Evolutionary conservation across 2,797 vertebrate species (phyloP), one percentile per base, ranked within the genome.

Genomic region (Acridotheres tristis): DNA sequence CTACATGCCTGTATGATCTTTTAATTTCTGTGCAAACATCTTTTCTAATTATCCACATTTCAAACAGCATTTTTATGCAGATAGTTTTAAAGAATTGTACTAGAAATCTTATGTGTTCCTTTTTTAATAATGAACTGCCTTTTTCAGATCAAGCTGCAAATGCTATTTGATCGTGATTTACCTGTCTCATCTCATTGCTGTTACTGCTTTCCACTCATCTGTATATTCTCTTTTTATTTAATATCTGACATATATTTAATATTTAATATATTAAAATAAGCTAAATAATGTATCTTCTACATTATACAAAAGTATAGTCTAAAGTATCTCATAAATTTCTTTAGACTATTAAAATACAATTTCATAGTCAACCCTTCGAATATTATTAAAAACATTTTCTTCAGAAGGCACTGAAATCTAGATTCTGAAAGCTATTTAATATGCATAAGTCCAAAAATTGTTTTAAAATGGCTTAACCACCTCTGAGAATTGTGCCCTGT

Each of bases 221-320:
- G 25, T 48, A 93, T 82, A 73, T 83, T 89, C 30, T 71, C 10
- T 63, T 85, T 69, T 85, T 69, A 89, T 74, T 79, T 91, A 90
- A 78, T 16, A 63, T 74, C 36, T 38, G 38, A 38, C 38, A 10
- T 38, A 38, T 38, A 38, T 38, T 38, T 38, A 38, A 38, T 38
- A 38, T 38, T 38, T 38, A 38, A 12, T 38, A 38, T 38, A 43
- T 59, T 29, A 65, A 81, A 79, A 69, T 29, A 63, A 84, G 18
- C 27, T 83, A 58, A 73, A 59, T 11, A 72, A 65, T 40, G 4
- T 65, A 38, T 81, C 13, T 80, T 43, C 29, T 71, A 11, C 63
- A 42, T 53, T 53, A 86, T 13, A 57, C 21, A 40, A 68, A 72
- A 66, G 3, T 67, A 59, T 59, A 72, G 50, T 59, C 22, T 55